Percentiles rank a stretch among this genome's conserved stretches.
Conservation (phyloP, 2,888 invertebrate genomes). For the Chalcis sispes region DNA sequence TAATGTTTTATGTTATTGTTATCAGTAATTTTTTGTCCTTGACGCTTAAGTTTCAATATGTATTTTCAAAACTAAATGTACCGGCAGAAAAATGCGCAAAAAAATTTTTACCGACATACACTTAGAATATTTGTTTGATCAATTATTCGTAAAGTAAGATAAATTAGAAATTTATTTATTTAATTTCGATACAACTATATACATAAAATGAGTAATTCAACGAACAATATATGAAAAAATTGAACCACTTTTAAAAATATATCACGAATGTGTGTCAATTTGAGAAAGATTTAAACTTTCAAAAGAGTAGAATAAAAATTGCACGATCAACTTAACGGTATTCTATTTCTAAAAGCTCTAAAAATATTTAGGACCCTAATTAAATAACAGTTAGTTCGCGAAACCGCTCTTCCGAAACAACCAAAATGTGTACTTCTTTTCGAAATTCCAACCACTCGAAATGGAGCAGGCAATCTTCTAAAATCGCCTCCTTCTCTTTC, state of each 20-base stretch:
- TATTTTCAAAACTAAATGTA: neutral
- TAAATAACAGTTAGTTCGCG: constrained; percentile 21
- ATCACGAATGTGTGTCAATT: too few relatives aligned
- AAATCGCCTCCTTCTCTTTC: neutral
- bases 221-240: neutral
- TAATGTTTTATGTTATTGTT: constrained; percentile 35
- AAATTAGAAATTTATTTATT: neutral
- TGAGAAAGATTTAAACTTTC: too few relatives aligned
- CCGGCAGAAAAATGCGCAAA: neutral
- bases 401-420: neutral
- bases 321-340: neutral
- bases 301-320: too few relatives aligned
- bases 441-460: neutral
- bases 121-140: neutral
- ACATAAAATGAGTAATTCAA: neutral
- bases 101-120: neutral
- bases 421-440: neutral
- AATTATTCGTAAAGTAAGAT: neutral
- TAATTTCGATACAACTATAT: neutral
- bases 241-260: neutral
- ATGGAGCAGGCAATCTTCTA: neutral
- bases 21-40: constrained; percentile 18
- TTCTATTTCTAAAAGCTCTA: neutral
- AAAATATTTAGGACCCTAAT: neutral
- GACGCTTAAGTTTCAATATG: neutral